These are phyloP conservation scores for Polyergus mexicanus DNA, from an alignment of 1,140 invertebrate species.

Conservation along the genomic window DNA sequence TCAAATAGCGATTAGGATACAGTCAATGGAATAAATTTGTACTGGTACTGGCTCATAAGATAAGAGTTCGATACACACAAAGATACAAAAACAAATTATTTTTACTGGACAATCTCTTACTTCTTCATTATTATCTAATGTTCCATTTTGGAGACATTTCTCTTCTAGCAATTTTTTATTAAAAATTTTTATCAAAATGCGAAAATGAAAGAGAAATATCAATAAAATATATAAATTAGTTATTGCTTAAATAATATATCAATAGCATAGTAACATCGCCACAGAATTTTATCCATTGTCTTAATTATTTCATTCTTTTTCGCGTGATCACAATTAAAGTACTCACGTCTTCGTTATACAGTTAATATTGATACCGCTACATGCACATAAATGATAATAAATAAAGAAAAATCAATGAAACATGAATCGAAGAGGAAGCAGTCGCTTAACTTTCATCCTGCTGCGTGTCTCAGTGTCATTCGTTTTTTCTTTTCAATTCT, in stretches of 20 bases:
- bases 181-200: background rate
- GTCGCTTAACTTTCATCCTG: constrained; percentile 57
- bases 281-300: background rate
- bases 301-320: constrained; percentile 15
- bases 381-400: background rate
- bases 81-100: background rate
- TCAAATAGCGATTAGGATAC: constrained; percentile 11
- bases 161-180: background rate
- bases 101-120: background rate
- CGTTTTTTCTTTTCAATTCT: constrained; percentile 22
- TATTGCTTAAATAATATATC: background rate
- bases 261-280: background rate
- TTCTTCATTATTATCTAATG: background rate
- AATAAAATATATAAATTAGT: background rate
- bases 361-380: constrained; percentile 7
- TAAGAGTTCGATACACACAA: constrained; percentile 5
- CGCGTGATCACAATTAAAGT: background rate
- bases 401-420: constrained; percentile 52
- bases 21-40: background rate
- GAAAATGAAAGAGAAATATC: background rate
- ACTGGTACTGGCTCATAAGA: background rate
- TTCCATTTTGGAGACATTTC: background rate
- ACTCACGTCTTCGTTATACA: background rate
- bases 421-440: constrained; percentile 71
- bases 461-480: constrained; percentile 63